Base-by-base conservation (phyloP, 2,888 invertebrate species). In the Diloba caeruleocephala region DNA sequence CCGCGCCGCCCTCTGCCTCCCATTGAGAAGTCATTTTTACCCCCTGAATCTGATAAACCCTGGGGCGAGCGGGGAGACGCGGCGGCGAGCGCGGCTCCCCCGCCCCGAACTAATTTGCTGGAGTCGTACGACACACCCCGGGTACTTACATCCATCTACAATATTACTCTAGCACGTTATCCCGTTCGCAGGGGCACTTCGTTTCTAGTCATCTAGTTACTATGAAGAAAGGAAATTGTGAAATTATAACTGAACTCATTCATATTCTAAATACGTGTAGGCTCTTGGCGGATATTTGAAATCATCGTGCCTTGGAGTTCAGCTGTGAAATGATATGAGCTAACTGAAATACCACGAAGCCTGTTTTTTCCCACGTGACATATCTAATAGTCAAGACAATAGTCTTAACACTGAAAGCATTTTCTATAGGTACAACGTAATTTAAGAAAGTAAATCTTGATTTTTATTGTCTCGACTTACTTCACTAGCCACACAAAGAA, bases 91-190 rank as follows among this genome's bases (percentile, higher is more conserved):
- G 88, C 87, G 79, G 90, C 92, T 85, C 92, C 90, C 92, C 92
- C 92, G 91, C 91, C 93, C 93, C 93, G 93, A 93, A 93, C 92
- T 93, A 93, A 93, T 93, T 93, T 93, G 81, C 87, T 86, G 78
- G 87, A 93, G 92, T 92, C 90, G 89, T 84, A 89, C 90, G 92
- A 92, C 92, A 92, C 93, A 91, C 93, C 92, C 92, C 91, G 86
- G 86, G 86, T 91, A 88, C 90, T 92, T 93, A 92, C 90, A 93
- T 92, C 92, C 92, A 92, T 92, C 93, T 92, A 91, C 91, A 88
- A 92, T 92, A 92, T 92, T 92, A 92, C 90, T 88, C 85, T 82
- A 87, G 87, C 92, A 87, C 90, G 92, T 92, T 91, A 92, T 92
- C 90, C 89, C 90, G 89, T 88, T 90, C 85, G 87, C 85, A 81